phyloP scores from a whole-genome alignment of 1,140 invertebrate species.

The Listronotus oregonensis region DNA sequence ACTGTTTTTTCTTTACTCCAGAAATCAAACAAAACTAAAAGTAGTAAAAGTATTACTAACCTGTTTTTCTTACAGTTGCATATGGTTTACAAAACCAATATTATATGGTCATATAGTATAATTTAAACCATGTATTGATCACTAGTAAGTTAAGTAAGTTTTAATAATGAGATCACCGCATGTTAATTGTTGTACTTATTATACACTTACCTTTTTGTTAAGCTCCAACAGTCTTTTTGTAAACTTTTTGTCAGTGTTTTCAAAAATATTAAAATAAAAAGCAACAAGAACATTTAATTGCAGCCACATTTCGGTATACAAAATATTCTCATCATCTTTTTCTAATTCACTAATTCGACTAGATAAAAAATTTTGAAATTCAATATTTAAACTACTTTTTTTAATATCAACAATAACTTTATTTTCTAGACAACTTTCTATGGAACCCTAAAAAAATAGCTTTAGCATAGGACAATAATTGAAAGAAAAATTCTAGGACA shows the following conservation, averaged over 20 bases:
- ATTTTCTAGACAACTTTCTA: constrained; percentile 71
- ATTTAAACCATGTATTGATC: too few relatives aligned
- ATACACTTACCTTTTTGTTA: constrained; percentile 70
- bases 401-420: constrained; percentile 65
- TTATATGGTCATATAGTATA: too few relatives aligned
- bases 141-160: too few relatives aligned
- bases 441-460: constrained; percentile 53
- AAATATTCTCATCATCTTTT: constrained; percentile 63
- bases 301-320: constrained; percentile 68
- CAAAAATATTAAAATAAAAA: constrained; percentile 76
- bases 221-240: constrained; percentile 74
- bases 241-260: constrained; percentile 76
- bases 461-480: constrained; percentile 2
- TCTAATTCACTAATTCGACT: constrained; percentile 68
- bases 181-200: neutral
- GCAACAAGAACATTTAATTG: constrained; percentile 75
- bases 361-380: constrained; percentile 74
- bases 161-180: too few relatives aligned
- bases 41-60: too few relatives aligned
- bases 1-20: constrained; percentile 11
- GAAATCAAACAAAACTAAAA: constrained; percentile 1
- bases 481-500: constrained; percentile 50
- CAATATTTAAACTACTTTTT: constrained; percentile 68
- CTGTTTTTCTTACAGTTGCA: too few relatives aligned
- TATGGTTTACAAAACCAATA: too few relatives aligned